Conservation (phyloP, 2,113 vertebrate species). For the Chinchilla lanigera region DNA sequence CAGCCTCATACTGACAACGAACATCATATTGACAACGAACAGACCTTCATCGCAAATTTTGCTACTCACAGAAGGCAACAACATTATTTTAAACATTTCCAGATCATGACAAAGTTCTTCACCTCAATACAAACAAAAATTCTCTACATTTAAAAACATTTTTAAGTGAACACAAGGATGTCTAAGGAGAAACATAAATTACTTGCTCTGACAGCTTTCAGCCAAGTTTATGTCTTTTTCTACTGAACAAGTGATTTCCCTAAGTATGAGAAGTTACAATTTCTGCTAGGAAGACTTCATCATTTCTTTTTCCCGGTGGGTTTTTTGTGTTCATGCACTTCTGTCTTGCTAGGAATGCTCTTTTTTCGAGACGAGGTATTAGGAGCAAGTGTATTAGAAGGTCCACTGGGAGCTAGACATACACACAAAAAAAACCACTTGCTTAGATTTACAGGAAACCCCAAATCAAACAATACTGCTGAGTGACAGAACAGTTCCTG, state of each 20-base stretch:
- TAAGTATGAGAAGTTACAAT: slow-evolving; percentile 65
- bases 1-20: slow-evolving; percentile 75
- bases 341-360: slow-evolving; percentile 65
- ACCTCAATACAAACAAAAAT: slow-evolving; percentile 71
- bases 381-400: slow-evolving; percentile 71
- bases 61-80: slow-evolving; percentile 64
- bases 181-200: slow-evolving; percentile 42
- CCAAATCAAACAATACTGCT: background rate
- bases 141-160: slow-evolving; percentile 42
- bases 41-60: slow-evolving; percentile 74
- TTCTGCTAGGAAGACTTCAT: slow-evolving; percentile 77
- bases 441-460: slow-evolving; percentile 35
- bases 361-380: slow-evolving; percentile 77
- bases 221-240: slow-evolving; percentile 68
- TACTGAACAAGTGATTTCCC: background rate
- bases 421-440: background rate
- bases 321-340: slow-evolving; percentile 78
- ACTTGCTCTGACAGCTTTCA: slow-evolving; percentile 73
- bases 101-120: slow-evolving; percentile 68
- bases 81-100: slow-evolving; percentile 75
- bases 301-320: slow-evolving; percentile 79
- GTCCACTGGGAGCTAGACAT: slow-evolving; percentile 77
- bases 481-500: background rate
- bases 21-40: slow-evolving; percentile 58
- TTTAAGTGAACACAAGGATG: slow-evolving; percentile 66